Percentiles rank a stretch among this genome's conserved stretches.
Conservation (phyloP, 1,140 invertebrate species). For the Sarcophaga bullata region DNA sequence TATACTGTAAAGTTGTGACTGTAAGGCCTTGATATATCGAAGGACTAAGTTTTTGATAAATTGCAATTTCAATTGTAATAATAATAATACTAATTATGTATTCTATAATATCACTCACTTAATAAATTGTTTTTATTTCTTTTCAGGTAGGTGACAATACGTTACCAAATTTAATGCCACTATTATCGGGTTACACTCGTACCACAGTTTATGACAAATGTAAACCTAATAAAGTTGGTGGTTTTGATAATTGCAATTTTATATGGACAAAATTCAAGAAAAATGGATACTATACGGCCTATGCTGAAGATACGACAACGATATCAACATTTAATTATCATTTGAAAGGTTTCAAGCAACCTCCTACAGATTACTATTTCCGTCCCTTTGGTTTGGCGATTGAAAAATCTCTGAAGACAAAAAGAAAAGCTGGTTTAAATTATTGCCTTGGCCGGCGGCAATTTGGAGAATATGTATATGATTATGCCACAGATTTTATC, state of each 20-base stretch:
- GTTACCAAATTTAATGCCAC: conserved; percentile 83
- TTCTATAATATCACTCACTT: too few species aligned
- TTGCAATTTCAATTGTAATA: too few species aligned
- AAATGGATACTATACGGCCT: conserved; percentile 78
- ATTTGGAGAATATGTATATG: conserved; percentile 70
- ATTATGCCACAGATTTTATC: conserved; percentile 70
- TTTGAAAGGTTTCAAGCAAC: conserved; percentile 78
- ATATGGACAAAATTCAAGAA: conserved; percentile 81
- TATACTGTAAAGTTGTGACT: too few species aligned
- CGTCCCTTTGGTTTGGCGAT: conserved; percentile 77
- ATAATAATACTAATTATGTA: too few species aligned
- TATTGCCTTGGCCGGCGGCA: conserved; percentile 72
- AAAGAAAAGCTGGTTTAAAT: conserved; percentile 54
- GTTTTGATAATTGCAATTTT: conserved; percentile 75
- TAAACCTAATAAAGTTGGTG: conserved; percentile 65
- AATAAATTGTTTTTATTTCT: background rate
- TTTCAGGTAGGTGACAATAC: conserved; percentile 78
- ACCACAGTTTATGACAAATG: conserved; percentile 66
- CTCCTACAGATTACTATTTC: conserved; percentile 85
- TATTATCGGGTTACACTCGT: conserved; percentile 74
- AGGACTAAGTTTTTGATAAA: too few species aligned
- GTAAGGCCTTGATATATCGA: too few species aligned
- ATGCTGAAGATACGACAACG: conserved; percentile 78
- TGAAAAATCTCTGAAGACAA: conserved; percentile 66
- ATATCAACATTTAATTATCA: conserved; percentile 84